phyloP scores from a whole-genome alignment of 2,888 invertebrate species.

The Acrobasis suavella region DNA sequence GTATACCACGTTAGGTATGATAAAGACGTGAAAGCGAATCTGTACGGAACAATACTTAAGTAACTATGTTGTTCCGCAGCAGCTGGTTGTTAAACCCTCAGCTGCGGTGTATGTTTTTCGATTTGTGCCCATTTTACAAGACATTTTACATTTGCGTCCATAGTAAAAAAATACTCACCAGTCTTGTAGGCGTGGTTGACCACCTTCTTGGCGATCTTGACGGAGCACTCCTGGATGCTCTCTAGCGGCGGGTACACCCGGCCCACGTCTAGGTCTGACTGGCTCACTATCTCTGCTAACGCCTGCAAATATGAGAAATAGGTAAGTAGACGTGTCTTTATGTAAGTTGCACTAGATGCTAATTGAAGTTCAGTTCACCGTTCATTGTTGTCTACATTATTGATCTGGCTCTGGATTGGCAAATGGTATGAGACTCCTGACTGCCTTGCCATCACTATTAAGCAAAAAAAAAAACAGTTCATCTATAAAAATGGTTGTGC shows the following conservation, averaged over 20 bases:
- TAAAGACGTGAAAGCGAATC: too few relatives aligned
- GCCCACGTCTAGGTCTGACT: constrained; percentile 90
- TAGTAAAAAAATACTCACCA: constrained; percentile 73
- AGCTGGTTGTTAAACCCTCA: too few relatives aligned
- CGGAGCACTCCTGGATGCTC: constrained; percentile 92
- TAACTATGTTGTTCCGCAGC: too few relatives aligned
- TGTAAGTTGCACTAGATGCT: neutral
- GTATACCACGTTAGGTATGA: too few relatives aligned
- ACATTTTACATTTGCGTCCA: neutral
- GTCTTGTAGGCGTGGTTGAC: constrained; percentile 91
- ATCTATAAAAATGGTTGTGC: too few relatives aligned
- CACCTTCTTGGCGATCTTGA: constrained; percentile 91
- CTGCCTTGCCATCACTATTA: too few relatives aligned
- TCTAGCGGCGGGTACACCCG: constrained; percentile 95
- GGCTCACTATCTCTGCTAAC: constrained; percentile 90
- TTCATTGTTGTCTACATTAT: neutral
- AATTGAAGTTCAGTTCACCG: neutral
- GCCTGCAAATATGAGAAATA: constrained; percentile 73
- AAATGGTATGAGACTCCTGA: too few relatives aligned
- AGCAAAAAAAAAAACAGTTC: too few relatives aligned
- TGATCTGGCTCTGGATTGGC: too few relatives aligned
- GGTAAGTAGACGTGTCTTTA: neutral
- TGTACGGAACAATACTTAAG: too few relatives aligned
- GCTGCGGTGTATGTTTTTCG: too few relatives aligned
- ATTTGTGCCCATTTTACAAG: too few relatives aligned